Base-by-base conservation (phyloP, 2,797 vertebrate genomes). In the Anguilla pacifica region DNA sequence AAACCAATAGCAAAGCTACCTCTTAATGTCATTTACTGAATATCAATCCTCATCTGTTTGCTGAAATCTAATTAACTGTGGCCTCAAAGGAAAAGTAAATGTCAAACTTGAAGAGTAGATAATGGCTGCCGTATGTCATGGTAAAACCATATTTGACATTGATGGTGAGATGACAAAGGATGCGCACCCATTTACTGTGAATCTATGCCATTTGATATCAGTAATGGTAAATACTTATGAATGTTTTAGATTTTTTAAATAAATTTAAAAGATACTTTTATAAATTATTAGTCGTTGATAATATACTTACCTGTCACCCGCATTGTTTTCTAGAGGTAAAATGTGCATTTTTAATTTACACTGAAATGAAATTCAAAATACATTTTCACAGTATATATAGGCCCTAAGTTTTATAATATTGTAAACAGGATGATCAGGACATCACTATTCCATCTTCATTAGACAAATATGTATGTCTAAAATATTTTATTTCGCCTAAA, bases 31-130 rank as follows among this genome's bases (percentile, higher is more conserved):
- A 77, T 77, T 13, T 39, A 39, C 31, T 77, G 72, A 13, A 17
- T 17, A 77, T 77, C 72, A 77, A 35, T 77, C 35, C 39, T 35
- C 31, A 35, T 39, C 72, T 22, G 72, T 74, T 39, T 35, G 72
- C 28, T 77, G 15, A 77, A 77, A 77, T 77, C 35, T 77, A 77
- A 77, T 77, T 77, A 35, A 35, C 72, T 77, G 72, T 77, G 72
- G 35, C 72, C 15, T 39, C 72, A 39, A 35, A 35, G 72, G 28
- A 77, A 35, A 77, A 39, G 72, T 77, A 39, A 77, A 77, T 35
- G 72, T 77, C 31, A 39, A 77, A 39, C 31, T 77, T 77, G 22
- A 70, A n/a, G 25, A 64, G 61, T 64, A 28, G 28, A 72, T 28
- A 35, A 28, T 72, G 15, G 61, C 10, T 31, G 6, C 70, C 31